phyloP scores from a whole-genome alignment of 2,797 vertebrate genomes.

The Pampus argenteus region DNA sequence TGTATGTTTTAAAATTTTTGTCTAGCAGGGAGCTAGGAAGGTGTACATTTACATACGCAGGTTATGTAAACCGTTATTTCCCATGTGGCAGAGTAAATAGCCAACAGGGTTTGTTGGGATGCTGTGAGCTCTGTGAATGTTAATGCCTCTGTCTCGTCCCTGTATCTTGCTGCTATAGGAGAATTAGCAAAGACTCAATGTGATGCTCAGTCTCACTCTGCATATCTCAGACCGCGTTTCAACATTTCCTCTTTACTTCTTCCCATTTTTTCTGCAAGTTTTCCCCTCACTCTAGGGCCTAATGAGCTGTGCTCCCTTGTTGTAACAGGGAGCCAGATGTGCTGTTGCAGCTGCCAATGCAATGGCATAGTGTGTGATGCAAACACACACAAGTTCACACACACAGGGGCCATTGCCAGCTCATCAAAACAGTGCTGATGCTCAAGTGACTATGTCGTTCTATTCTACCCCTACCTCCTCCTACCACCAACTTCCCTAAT shows the following conservation, averaged over 20 bases:
- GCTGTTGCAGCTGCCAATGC: constrained; percentile 61
- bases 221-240: constrained; percentile 49
- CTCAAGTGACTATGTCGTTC: constrained; percentile 40
- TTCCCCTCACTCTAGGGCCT: constrained; percentile 54
- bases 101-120: constrained; percentile 62
- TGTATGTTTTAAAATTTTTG: constrained; percentile 71
- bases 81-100: constrained; percentile 72
- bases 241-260: constrained; percentile 28
- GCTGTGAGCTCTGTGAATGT: constrained; percentile 66
- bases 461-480: constrained; percentile 26
- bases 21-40: constrained; percentile 41
- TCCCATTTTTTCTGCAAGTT: constrained; percentile 24
- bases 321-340: constrained; percentile 69
- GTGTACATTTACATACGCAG: constrained; percentile 71
- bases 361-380: constrained; percentile 26
- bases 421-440: constrained; percentile 66
- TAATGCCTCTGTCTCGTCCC: constrained; percentile 56
- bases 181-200: constrained; percentile 66
- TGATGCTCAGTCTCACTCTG: constrained; percentile 52
- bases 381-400: constrained; percentile 35
- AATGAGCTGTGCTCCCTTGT: constrained; percentile 72
- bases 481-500: constrained; percentile 23
- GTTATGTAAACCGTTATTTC: constrained; percentile 77
- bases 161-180: constrained; percentile 38
- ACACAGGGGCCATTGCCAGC: constrained; percentile 47